Percentiles rank a stretch among this genome's conserved stretches.
phyloP scores from a whole-genome alignment of 2,113 vertebrate genomes.

The Sitta europaea region DNA sequence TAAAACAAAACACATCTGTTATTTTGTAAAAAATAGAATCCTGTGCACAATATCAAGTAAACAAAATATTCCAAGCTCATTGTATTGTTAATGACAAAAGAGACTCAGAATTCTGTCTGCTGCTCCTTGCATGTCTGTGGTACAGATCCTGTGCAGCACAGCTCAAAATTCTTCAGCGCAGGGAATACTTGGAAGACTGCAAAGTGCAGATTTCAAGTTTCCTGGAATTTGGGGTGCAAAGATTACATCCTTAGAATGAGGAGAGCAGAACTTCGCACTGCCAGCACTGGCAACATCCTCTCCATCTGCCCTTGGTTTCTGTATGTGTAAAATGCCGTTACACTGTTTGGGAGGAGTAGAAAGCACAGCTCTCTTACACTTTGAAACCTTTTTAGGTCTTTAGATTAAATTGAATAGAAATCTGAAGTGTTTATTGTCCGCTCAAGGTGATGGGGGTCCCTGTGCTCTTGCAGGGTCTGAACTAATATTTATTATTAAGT shows the following conservation, averaged over 20 bases:
- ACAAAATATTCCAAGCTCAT: not conserved
- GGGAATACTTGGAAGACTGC: not conserved
- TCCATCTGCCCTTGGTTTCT: not conserved
- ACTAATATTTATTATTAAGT: not conserved
- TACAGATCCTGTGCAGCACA: not conserved
- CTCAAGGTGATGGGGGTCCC: not conserved
- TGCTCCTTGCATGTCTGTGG: not conserved
- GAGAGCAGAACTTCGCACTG: not conserved
- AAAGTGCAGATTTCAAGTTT: not conserved
- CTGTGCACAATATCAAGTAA: slow-evolving; percentile 2
- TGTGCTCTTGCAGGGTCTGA: not conserved
- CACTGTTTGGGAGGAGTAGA: not conserved
- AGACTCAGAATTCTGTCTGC: not conserved
- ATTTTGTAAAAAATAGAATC: not conserved
- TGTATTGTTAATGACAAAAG: slow-evolving; percentile 22
- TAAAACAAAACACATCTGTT: not conserved
- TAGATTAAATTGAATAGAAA: not conserved
- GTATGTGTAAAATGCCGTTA: not conserved
- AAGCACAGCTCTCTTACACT: not conserved
- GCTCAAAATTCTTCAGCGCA: not conserved
- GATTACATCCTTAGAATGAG: not conserved
- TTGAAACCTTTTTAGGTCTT: not conserved
- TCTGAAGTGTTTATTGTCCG: not conserved
- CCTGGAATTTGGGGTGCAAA: not conserved
- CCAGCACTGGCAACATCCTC: not conserved